These are phyloP conservation scores for Pantala flavescens DNA, from an alignment of 1,140 invertebrate genomes.

Conservation along the genomic window DNA sequence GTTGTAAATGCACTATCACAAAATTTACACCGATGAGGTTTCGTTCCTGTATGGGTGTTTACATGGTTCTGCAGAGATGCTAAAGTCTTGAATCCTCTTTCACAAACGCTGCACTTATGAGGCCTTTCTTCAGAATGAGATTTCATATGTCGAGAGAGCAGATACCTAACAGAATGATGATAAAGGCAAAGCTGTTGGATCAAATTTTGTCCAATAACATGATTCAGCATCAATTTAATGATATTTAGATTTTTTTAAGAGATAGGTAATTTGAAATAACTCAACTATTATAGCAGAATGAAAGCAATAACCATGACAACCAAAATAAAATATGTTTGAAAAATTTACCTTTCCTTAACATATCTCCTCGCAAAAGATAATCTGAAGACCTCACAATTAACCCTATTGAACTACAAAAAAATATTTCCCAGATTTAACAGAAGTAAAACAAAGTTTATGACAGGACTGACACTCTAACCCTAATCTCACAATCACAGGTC, in stretches of 20 bases:
- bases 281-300: too few relatives aligned
- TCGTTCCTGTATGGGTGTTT: constrained; percentile 91
- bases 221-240: neutral
- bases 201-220: neutral
- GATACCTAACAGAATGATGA: constrained; percentile 45
- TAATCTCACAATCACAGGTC: too few relatives aligned
- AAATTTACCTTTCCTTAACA: too few relatives aligned
- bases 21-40: constrained; percentile 88
- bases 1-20: constrained; percentile 92
- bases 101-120: constrained; percentile 89
- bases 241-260: constrained; percentile 9
- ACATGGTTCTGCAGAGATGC: constrained; percentile 91
- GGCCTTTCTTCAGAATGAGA: constrained; percentile 90
- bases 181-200: neutral
- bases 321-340: too few relatives aligned
- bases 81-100: constrained; percentile 87
- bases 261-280: too few relatives aligned
- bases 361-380: too few relatives aligned
- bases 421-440: too few relatives aligned
- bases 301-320: too few relatives aligned
- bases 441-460: too few relatives aligned
- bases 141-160: constrained; percentile 89
- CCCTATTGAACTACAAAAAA: too few relatives aligned
- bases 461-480: too few relatives aligned
- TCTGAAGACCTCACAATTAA: too few relatives aligned